Evolutionary conservation across 37 sponge, comb jelly and placozoan species (phyloP).

Genomic region (Lycopodina hypogea): DNA sequence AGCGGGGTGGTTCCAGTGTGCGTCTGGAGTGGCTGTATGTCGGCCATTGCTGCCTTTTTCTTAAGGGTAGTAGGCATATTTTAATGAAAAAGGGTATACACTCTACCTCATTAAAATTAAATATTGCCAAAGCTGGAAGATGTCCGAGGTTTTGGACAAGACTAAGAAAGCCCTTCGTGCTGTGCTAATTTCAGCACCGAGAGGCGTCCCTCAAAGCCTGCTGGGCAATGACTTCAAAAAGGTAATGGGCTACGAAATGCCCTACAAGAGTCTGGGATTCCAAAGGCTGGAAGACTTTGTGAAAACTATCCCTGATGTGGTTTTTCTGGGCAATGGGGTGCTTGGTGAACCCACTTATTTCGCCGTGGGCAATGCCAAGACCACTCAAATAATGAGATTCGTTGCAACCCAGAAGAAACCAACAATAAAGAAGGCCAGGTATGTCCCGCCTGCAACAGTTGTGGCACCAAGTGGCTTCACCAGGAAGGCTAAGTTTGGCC

Average conservation of each 20-base stretch:
- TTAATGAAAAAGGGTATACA: too few species aligned
- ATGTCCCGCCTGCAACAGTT: background rate
- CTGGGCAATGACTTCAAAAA: constrained; percentile 41
- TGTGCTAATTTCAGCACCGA: constrained; percentile 64
- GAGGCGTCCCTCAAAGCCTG: constrained; percentile 39
- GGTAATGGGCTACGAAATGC: constrained; percentile 41
- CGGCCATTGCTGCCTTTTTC: too few species aligned
- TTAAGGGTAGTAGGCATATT: too few species aligned
- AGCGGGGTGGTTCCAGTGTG: too few species aligned
- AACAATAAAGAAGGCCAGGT: constrained; percentile 16
- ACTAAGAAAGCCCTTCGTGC: constrained; percentile 45
- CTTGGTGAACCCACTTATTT: constrained; percentile 45
- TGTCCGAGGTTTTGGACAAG: constrained; percentile 9
- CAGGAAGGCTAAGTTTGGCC: constrained; percentile 8
- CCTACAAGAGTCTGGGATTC: constrained; percentile 49
- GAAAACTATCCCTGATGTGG: constrained; percentile 42
- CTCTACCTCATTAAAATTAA: too few species aligned
- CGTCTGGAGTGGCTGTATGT: too few species aligned
- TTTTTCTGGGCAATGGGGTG: constrained; percentile 13
- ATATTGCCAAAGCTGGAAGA: too few species aligned
- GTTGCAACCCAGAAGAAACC: constrained; percentile 71
- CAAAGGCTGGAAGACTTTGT: constrained; percentile 41
- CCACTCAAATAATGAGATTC: constrained; percentile 55
- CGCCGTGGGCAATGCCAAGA: constrained; percentile 41
- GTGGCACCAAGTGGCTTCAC: constrained; percentile 14